Evolutionary conservation across 2,888 invertebrate species (phyloP), one percentile per base, ranked within the genome.

Genomic region (Watsonalla cultraria): DNA sequence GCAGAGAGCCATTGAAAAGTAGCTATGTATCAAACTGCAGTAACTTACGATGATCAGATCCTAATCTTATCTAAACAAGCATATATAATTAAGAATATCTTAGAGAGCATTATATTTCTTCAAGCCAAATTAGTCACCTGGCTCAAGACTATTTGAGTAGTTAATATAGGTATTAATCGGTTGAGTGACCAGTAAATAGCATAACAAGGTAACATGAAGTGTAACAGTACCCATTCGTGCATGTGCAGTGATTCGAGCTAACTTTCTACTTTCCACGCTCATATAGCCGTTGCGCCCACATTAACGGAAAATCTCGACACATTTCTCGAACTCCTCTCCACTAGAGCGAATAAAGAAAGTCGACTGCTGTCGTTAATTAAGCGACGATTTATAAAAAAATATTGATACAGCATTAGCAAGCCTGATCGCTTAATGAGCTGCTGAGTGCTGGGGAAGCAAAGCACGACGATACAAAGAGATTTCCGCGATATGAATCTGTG

Each of bases 261-360:
- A 86, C 90, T 90, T 90, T 90, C 90, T 84, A 90, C 90, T 90
- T 90, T 90, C 89, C 81, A 86, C 78, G 78, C 75, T 75, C 79
- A 73, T 78, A 73, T 78, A 76, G 67, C 75, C 74, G 74, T 75
- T 80, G 84, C 80, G 76, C 75, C 74, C 76, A 75, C 77, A 82
- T 83, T 86, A 83, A 84, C 82, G 84, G 88, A 86, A 87, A 88
- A 87, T 86, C 88, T 86, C 74, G 74, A 81, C 80, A 80, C 80
- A 82, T 88, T 86, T 86, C 84, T 82, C 72, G 75, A 77, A 81
- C 82, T 82, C 73, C 62, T 82, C 81, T 82, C 76, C 83, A 87
- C 76, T 85, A 81, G 86, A 89, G 84, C 86, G 82, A 72, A 74
- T 74, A 76, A 86, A 82, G 90, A 90, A 90, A 90, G 86, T 82